These are phyloP conservation scores for Macrobrachium rosenbergii DNA, from an alignment of 1,140 invertebrate species.

Conservation along the genomic window DNA sequence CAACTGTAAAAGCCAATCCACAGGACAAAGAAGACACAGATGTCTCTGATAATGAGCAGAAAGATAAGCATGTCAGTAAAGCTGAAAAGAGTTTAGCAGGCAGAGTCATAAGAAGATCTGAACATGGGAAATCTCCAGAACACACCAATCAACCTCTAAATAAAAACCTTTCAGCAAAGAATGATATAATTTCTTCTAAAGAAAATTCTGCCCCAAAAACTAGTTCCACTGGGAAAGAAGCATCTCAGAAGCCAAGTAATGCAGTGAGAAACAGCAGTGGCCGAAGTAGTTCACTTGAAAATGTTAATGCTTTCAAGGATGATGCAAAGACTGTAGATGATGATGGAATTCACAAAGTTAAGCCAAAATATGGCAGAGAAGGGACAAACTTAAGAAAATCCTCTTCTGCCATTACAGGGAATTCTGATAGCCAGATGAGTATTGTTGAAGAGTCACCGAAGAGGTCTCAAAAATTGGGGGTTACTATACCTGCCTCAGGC, in stretches of 20 bases:
- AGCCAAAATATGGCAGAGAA: neutral
- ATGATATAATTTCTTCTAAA: too few species aligned
- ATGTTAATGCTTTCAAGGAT: neutral
- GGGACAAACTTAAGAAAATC: neutral
- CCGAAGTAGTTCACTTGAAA: neutral
- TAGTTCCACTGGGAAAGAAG: neutral
- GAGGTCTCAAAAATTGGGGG: too few species aligned
- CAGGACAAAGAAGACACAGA: conserved; percentile 34
- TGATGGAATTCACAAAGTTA: neutral
- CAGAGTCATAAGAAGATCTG: conserved; percentile 1
- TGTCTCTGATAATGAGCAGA: conserved; percentile 13
- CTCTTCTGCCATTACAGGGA: neutral
- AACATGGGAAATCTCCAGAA: neutral
- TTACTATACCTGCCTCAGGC: too few species aligned
- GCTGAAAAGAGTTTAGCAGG: neutral
- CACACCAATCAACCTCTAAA: too few species aligned
- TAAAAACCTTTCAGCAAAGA: too few species aligned
- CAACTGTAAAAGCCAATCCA: neutral
- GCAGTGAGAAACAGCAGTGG: neutral
- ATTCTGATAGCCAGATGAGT: neutral
- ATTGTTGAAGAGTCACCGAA: too few species aligned
- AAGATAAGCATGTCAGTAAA: neutral
- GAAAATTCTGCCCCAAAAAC: neutral
- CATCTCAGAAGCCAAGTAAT: neutral
- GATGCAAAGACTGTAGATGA: neutral